phyloP scores from a whole-genome alignment of 1,140 invertebrate genomes.

The Brachionus plicatilis region DNA sequence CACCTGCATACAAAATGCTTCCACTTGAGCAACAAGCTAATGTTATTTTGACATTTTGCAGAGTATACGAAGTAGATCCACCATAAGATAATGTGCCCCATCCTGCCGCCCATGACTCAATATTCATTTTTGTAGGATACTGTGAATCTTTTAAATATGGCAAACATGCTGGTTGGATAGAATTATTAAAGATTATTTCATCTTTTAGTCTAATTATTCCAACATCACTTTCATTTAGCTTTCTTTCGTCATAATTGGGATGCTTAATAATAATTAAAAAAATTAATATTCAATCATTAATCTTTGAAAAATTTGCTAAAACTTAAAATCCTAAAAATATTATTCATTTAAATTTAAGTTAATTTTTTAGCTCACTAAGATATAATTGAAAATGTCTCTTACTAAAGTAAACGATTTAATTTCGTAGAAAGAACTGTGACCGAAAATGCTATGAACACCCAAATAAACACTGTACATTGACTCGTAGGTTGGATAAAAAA shows the following conservation, averaged over 20 bases:
- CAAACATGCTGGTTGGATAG: neutral
- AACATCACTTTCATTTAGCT: neutral
- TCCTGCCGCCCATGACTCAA: neutral
- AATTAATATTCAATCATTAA: no score
- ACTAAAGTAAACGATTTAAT: neutral
- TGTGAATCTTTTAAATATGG: neutral
- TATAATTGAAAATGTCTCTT: neutral
- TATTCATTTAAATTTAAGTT: no score
- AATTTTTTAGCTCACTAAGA: neutral
- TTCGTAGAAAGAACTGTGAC: neutral
- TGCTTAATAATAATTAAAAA: no score
- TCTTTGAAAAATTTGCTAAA: no score
- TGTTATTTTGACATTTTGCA: conserved; percentile 3
- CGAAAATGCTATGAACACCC: neutral
- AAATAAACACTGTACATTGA: neutral
- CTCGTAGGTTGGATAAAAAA: neutral
- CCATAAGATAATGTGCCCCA: neutral
- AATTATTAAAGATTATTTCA: neutral
- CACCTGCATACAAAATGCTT: neutral
- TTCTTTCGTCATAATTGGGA: no score
- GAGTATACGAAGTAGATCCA: neutral
- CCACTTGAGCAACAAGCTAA: neutral
- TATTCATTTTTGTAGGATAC: neutral
- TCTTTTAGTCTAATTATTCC: neutral
- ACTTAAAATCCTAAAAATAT: no score